These are phyloP conservation scores for Hestina assimilis DNA, from an alignment of 1,140 invertebrate genomes.

Conservation along the genomic window DNA sequence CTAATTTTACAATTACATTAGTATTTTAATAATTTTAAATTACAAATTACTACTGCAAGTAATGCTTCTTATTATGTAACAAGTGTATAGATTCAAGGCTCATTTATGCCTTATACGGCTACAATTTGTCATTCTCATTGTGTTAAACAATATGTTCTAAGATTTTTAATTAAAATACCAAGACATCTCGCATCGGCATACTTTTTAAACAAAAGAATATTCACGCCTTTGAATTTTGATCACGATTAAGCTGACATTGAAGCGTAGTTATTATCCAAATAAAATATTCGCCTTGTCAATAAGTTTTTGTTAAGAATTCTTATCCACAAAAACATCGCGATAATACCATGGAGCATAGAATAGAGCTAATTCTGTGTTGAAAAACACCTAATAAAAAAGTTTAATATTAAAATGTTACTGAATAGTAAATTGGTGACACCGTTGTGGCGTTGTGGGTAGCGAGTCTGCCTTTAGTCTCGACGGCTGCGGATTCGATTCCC, in stretches of 20 bases:
- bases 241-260: slow-evolving; percentile 28
- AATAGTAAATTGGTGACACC: too few relatives aligned
- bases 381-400: too few relatives aligned
- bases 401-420: too few relatives aligned
- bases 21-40: too few relatives aligned
- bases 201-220: slow-evolving; percentile 14
- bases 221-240: slow-evolving; percentile 19
- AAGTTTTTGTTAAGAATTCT: slow-evolving; percentile 5
- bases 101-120: background rate
- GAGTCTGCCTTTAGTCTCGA: too few relatives aligned
- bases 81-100: background rate
- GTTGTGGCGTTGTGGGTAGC: too few relatives aligned
- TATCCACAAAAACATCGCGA: background rate
- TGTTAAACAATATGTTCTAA: background rate
- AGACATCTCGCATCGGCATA: background rate
- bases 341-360: background rate
- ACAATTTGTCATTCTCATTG: background rate
- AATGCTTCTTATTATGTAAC: too few relatives aligned
- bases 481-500: too few relatives aligned
- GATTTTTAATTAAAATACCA: slow-evolving; percentile 1
- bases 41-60: too few relatives aligned
- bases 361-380: too few relatives aligned
- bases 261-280: slow-evolving; percentile 1
- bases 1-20: too few relatives aligned
- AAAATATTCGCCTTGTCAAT: background rate